These are phyloP conservation scores for Sesamia nonagrioides DNA, from an alignment of 1,140 invertebrate species.

Conservation along the genomic window DNA sequence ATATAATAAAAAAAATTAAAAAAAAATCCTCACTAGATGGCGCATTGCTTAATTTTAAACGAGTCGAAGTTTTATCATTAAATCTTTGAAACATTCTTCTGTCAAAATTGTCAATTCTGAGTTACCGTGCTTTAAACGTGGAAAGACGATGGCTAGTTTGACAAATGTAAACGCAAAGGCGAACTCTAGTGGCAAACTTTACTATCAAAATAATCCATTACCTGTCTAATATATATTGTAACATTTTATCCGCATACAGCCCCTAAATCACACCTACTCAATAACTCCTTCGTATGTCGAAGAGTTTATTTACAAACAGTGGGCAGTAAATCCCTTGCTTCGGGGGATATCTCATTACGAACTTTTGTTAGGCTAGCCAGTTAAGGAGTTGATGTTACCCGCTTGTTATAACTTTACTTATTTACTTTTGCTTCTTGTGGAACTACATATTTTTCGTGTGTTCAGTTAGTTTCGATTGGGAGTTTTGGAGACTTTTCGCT, in stretches of 20 bases:
- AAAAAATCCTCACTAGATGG: no score
- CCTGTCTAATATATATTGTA: not conserved
- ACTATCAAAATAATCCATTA: not conserved
- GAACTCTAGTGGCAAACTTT: no score
- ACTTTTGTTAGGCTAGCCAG: slow-evolving; percentile 46
- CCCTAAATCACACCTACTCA: slow-evolving; percentile 7
- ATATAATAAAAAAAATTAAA: no score
- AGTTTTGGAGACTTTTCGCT: not conserved
- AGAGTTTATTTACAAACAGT: slow-evolving; percentile 53
- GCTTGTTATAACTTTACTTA: slow-evolving; percentile 56
- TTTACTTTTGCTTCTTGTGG: slow-evolving; percentile 38
- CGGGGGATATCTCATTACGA: slow-evolving; percentile 57
- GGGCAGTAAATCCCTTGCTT: slow-evolving; percentile 52
- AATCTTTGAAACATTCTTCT: no score
- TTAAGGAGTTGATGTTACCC: slow-evolving; percentile 42
- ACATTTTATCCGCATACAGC: not conserved
- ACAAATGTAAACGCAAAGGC: no score
- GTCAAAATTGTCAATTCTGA: no score
- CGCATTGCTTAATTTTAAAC: no score
- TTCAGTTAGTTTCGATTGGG: slow-evolving; percentile 6
- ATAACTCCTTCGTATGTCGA: slow-evolving; percentile 6
- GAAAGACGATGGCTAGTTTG: no score
- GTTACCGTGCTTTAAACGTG: no score
- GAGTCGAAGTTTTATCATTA: no score
- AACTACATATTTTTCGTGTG: slow-evolving; percentile 27